Evolutionary conservation across 2,888 invertebrate genomes (phyloP), one percentile per base, ranked within the genome.

Genomic region (Sphaerophoria taeniata): DNA sequence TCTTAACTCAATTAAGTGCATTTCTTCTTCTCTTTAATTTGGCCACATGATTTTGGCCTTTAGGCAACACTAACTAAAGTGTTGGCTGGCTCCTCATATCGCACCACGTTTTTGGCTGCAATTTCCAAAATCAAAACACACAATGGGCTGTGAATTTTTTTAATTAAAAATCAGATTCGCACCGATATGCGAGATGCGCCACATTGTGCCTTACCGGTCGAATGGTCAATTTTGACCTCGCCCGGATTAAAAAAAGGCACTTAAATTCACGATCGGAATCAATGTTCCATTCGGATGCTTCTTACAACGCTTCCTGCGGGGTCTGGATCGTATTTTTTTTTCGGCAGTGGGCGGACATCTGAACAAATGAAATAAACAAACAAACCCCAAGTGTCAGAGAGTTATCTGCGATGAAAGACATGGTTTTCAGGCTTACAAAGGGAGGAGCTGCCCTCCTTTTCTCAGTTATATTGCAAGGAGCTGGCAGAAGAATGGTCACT

Each of bases 301-400:
- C 56, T 70, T 70, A 45, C 55, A 56, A 34, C 43, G 43, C 31
- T 43, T 33, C n/a, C 39, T n/a, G 16, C 45, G 12, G 45, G 11
- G 60, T n/a, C n/a, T 31, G 33, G 12, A 9, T 11, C 31, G 45
- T 14, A 12, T 63, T 71, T 14, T 55, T 55, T 74, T 83, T 78
- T 72, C 45, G 72, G 78, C 51, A 33, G 82, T 83, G 78, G 82
- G 82, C 82, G 82, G 78, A 83, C 69, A 83, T 73, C 77, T 77
- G 78, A 69, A 78, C 79, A 74, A 83, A 83, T 83, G 83, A 79
- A 83, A 79, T 79, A 83, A 24, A 83, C 83, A 83, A 83, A 83
- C 83, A 83, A 83, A 82, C 72, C 69, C 82, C 82, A 83, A 79
- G 74, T 83, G 83, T 83, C 79, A 83, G 83, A 74, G 49, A 71